Base-by-base conservation (phyloP, 2,888 invertebrate genomes). In the Amphipoea lucens region DNA sequence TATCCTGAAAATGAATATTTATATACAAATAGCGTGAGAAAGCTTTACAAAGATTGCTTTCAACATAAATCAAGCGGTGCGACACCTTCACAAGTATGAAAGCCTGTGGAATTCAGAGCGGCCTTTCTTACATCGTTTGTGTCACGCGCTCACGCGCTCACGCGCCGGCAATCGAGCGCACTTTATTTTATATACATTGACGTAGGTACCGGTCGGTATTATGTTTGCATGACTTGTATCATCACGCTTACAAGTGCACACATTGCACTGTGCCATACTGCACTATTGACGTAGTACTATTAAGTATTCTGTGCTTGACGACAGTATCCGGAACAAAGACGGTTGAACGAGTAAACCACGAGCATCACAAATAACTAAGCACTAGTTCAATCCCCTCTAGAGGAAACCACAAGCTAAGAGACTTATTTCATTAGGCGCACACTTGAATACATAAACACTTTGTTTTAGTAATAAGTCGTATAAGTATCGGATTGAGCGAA, bases 1-100 rank as follows among this genome's bases (percentile, higher is more conserved):
- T 11, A 45, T 45, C 45, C 45, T 45, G 11, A 45, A 67, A 66
- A 60, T 20, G 42, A 42, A 74, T 74, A 83, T 82, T 78, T 78
- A 42, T 67, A 71, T n/a, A 83, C 74, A 78, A 83, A 71, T 57
- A 71, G 66, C 74, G 12, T 23, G 20, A 54, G 40, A 78, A 83
- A 51, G 74, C 74, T 67, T 71, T 57, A 66, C 74, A 73, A 82
- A 82, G 68, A 78, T 66, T 66, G 73, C 83, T 78, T 78, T 65
- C 51, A 78, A 78, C 74, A 82, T 79, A 82, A 83, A 83, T 82
- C 82, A 83, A 62, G 62, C 62, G 65, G 11, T 20, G 70, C 60
- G 83, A 83, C 83, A 82, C 83, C 78, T 82, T 67, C 29, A 65
- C 82, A 78, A 54, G 83, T 82, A 78, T 82, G 78, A 82, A 71